Evolutionary conservation across 2,797 vertebrate species (phyloP).

Genomic region (Limosa lapponica): DNA sequence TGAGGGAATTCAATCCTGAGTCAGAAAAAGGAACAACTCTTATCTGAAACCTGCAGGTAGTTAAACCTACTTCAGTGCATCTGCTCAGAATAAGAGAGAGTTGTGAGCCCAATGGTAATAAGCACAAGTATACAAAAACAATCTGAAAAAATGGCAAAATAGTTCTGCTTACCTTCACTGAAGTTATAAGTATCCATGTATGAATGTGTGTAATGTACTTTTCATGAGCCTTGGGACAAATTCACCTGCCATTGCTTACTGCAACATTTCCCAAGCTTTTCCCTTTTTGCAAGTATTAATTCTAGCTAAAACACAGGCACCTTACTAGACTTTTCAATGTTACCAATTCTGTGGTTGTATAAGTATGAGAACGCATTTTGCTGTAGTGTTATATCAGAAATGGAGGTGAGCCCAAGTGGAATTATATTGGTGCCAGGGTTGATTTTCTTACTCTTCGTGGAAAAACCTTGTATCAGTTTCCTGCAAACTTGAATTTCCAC

Average conservation of each 20-base stretch:
- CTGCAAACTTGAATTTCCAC: slow-evolving; percentile 73
- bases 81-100: slow-evolving; percentile 26
- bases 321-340: slow-evolving; percentile 19
- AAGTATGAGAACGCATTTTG: slow-evolving; percentile 52
- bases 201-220: neutral
- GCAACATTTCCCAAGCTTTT: slow-evolving; percentile 20
- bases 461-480: slow-evolving; percentile 60
- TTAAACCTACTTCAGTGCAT: slow-evolving; percentile 28
- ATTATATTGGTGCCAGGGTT: slow-evolving; percentile 52
- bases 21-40: slow-evolving; percentile 18
- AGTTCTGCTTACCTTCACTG: slow-evolving; percentile 20
- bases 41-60: slow-evolving; percentile 60
- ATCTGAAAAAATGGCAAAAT: slow-evolving; percentile 22
- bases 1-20: slow-evolving; percentile 10
- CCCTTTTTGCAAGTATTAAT: slow-evolving; percentile 13
- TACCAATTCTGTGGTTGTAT: slow-evolving; percentile 27
- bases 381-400: slow-evolving; percentile 40
- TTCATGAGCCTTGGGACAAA: slow-evolving; percentile 5
- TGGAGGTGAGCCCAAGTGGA: neutral
- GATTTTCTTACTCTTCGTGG: slow-evolving; percentile 68
- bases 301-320: slow-evolving; percentile 20
- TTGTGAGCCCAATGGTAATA: neutral
- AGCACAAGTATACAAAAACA: slow-evolving; percentile 5
- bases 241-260: neutral
- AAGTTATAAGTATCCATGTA: neutral